Conservation (phyloP, 2,113 vertebrate genomes). For the Plectropomus leopardus region DNA sequence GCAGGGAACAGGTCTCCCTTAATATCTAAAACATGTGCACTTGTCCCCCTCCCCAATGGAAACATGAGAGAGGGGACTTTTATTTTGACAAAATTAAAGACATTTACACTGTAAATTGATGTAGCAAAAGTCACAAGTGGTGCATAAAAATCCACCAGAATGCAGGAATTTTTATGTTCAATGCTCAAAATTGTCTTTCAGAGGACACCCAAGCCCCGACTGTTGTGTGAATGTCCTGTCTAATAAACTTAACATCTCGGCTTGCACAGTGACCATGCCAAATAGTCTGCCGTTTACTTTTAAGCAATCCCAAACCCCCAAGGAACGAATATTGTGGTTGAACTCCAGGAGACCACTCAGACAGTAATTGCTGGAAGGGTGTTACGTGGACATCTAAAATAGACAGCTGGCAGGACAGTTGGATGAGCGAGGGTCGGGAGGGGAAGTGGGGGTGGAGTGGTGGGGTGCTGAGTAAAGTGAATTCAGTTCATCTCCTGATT, state of each 20-base stretch:
- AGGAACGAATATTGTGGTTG: conserved; percentile 51
- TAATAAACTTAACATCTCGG: conserved; percentile 4
- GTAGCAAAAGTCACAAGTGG: too few relatives aligned
- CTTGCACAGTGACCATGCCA: conserved; percentile 11
- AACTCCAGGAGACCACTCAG: conserved; percentile 64
- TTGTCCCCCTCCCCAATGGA: too few relatives aligned
- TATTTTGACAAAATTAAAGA: too few relatives aligned
- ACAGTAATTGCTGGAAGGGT: conserved; percentile 58
- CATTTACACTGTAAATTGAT: too few relatives aligned
- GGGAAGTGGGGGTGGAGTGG: background rate
- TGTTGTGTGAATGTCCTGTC: background rate
- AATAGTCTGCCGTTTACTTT: conserved; percentile 23
- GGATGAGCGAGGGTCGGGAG: conserved; percentile 16
- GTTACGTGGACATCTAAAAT: conserved; percentile 64
- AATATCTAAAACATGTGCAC: too few relatives aligned
- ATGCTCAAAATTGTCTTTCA: too few relatives aligned
- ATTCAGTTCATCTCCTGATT: conserved; percentile 6
- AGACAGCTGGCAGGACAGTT: conserved; percentile 68
- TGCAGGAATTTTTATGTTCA: too few relatives aligned
- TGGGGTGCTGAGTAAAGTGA: background rate
- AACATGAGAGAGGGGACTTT: too few relatives aligned
- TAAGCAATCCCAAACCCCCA: conserved; percentile 13
- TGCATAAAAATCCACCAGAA: too few relatives aligned
- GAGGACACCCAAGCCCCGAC: too few relatives aligned
- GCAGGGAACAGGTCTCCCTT: too few relatives aligned